phyloP scores from a whole-genome alignment of 2,113 vertebrate species.

The Etia nguti region DNA sequence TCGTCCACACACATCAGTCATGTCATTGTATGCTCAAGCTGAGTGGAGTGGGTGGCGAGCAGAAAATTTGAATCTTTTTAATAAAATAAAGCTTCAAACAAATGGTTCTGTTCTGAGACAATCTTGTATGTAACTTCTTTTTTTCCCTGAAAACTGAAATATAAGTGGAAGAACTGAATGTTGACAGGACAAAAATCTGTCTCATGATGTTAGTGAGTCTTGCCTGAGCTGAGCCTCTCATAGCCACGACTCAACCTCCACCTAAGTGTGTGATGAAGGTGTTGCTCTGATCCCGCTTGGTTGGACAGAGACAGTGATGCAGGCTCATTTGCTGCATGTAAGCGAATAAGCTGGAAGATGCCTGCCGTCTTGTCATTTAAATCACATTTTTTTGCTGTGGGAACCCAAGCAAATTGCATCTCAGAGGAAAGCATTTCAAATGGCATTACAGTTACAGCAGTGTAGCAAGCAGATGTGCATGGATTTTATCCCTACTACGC shows the following conservation, averaged over 20 bases:
- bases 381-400: background rate
- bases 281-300: conserved; percentile 13
- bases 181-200: conserved; percentile 15
- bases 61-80: background rate
- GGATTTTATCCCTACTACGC: conserved; percentile 17
- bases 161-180: background rate
- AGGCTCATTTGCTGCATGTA: conserved; percentile 4
- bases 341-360: background rate
- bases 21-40: conserved; percentile 20
- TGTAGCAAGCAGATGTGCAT: conserved; percentile 49
- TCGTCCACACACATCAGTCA: conserved; percentile 38
- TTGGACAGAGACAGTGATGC: conserved; percentile 4
- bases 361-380: conserved; percentile 15
- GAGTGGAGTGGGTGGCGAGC: conserved; percentile 19
- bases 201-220: conserved; percentile 24
- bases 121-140: background rate
- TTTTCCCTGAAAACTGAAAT: background rate
- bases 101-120: background rate
- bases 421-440: conserved; percentile 26
- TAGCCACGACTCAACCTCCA: background rate
- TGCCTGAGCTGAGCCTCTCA: background rate
- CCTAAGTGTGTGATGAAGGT: conserved; percentile 4
- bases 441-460: background rate
- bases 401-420: conserved; percentile 11
- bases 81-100: conserved; percentile 5